Conservation (phyloP, 2,113 vertebrate genomes). For the Centropus bengalensis region DNA sequence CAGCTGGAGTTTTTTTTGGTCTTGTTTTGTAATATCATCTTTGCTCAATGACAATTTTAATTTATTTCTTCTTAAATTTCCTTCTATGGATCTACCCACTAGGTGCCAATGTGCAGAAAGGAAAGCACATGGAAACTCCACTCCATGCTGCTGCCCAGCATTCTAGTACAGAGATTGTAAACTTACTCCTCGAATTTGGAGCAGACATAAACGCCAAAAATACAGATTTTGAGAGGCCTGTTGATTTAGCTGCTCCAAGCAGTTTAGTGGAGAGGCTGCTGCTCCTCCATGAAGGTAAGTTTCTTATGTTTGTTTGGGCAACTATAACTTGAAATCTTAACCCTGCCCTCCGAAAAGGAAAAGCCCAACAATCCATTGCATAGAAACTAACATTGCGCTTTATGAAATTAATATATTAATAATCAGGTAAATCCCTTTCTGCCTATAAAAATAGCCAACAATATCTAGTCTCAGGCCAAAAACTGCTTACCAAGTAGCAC, state of each 20-base stretch:
- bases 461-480: neutral
- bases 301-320: neutral
- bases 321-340: neutral
- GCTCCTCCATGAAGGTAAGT: slow-evolving; percentile 88
- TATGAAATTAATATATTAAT: neutral
- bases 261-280: slow-evolving; percentile 87
- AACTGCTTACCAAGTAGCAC: neutral
- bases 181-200: slow-evolving; percentile 91
- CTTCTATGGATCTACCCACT: neutral
- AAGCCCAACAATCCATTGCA: neutral
- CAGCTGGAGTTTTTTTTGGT: neutral
- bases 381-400: neutral
- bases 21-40: neutral
- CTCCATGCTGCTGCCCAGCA: slow-evolving; percentile 90
- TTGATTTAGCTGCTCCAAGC: slow-evolving; percentile 87
- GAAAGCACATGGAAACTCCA: slow-evolving; percentile 88
- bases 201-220: slow-evolving; percentile 92
- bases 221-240: slow-evolving; percentile 84
- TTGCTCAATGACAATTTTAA: neutral
- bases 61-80: neutral
- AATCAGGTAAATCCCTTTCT: neutral
- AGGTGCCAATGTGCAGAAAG: slow-evolving; percentile 94
- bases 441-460: neutral
- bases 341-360: neutral
- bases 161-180: slow-evolving; percentile 83